A percentile compares a stretch with the other conserved stretches of the same genome.
Conservation (phyloP, 1,140 invertebrate genomes). For the Palaemon carinicauda region DNA sequence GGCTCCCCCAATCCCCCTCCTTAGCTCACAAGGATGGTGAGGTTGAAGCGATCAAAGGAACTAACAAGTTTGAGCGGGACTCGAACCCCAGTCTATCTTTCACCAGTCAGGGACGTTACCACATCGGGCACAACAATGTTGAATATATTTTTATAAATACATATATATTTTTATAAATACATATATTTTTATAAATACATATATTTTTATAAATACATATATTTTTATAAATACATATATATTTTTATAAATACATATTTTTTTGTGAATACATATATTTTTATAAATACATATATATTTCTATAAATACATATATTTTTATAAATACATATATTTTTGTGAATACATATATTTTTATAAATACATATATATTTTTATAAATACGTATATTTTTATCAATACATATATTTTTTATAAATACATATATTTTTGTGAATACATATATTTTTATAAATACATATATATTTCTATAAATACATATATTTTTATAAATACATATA, state of each 20-base stretch:
- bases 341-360: neutral
- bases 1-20: too few species aligned
- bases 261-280: neutral
- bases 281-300: neutral
- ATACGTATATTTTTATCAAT: neutral
- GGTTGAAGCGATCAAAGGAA: too few species aligned
- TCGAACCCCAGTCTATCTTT: too few species aligned
- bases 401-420: too few species aligned
- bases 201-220: neutral
- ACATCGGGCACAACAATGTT: too few species aligned
- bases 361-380: neutral
- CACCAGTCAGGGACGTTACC: too few species aligned
- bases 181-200: neutral
- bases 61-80: too few species aligned
- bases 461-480: too few species aligned
- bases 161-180: neutral
- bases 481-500: too few species aligned
- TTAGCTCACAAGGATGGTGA: too few species aligned
- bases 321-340: neutral
- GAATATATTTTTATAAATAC: neutral
- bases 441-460: too few species aligned
- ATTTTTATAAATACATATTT: neutral
- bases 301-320: neutral
- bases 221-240: neutral
- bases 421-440: too few species aligned